Conservation (phyloP, 1,140 invertebrate species). For the Mercenaria mercenaria region DNA sequence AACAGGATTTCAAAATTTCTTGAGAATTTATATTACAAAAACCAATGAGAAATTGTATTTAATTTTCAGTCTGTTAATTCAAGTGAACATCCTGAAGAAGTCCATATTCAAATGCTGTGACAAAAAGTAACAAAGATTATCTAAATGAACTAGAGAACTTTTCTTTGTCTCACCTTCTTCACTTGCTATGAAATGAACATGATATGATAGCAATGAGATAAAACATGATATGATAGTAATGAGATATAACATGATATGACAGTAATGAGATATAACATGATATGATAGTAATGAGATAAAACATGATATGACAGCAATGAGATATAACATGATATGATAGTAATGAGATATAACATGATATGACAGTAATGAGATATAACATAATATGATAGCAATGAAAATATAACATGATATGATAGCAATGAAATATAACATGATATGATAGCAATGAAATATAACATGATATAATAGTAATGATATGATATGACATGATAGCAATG, state of each 20-base stretch:
- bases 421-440: not conserved
- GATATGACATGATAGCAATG: not conserved
- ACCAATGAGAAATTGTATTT: too few species aligned
- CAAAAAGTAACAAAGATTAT: not conserved
- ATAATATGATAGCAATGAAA: not conserved
- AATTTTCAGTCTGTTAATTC: not conserved
- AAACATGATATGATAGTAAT: not conserved
- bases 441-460: not conserved
- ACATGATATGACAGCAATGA: conserved; percentile 13
- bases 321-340: not conserved
- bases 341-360: conserved; percentile 22
- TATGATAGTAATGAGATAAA: not conserved
- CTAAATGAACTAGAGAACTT: not conserved
- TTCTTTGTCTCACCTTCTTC: conserved; percentile 42
- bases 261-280: not conserved
- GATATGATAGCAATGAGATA: conserved; percentile 40
- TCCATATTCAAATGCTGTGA: conserved; percentile 11
- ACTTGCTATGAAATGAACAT: conserved; percentile 58
- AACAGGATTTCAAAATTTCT: too few species aligned
- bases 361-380: not conserved
- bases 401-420: not conserved
- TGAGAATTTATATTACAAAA: too few species aligned
- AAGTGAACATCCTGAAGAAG: not conserved
- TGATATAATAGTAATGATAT: not conserved
- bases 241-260: conserved; percentile 14